Conservation (phyloP, 2,797 vertebrate species). For the Falco novaeseelandiae region DNA sequence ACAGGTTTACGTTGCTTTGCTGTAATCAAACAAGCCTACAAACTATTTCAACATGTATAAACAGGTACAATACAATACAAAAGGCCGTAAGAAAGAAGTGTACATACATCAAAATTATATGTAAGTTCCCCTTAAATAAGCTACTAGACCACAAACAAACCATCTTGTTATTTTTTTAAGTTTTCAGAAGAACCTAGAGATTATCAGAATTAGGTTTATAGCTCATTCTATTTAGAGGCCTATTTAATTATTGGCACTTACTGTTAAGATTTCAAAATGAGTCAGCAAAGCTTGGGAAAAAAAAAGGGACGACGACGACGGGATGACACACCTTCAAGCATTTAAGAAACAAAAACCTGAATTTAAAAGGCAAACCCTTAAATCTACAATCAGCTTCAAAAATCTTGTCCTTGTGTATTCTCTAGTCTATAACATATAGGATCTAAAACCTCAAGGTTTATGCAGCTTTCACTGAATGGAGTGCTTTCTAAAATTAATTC, state of each 20-base stretch:
- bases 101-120: neutral
- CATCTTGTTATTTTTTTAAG: neutral
- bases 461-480: neutral
- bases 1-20: neutral
- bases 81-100: neutral
- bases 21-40: neutral
- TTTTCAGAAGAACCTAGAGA: neutral
- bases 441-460: neutral
- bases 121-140: neutral
- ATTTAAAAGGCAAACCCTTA: neutral
- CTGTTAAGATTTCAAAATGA: neutral
- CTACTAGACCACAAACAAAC: neutral
- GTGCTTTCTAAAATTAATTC: neutral
- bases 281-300: neutral
- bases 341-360: neutral
- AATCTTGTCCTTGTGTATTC: neutral
- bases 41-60: neutral
- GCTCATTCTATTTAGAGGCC: neutral
- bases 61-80: neutral
- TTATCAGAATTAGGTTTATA: neutral
- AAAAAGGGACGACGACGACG: neutral
- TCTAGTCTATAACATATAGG: neutral
- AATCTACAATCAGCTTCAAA: neutral
- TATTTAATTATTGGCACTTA: neutral
- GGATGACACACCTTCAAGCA: neutral